Percentiles rank a stretch among this genome's conserved stretches.
Conservation (phyloP, 2,113 vertebrate species). For the Aspidoscelis tigris region DNA sequence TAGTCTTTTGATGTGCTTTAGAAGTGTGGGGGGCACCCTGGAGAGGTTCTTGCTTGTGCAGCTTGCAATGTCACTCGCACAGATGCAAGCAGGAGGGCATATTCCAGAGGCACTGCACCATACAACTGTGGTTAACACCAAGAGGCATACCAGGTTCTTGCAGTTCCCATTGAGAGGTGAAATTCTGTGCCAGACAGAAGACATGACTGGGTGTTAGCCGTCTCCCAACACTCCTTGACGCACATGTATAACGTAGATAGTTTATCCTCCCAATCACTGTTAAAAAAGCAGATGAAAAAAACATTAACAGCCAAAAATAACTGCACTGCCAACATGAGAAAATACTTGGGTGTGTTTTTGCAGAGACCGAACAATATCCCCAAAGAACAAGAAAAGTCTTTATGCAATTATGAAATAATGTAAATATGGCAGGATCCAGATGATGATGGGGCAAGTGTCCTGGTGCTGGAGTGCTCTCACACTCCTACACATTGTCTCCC, state of each 20-base stretch:
- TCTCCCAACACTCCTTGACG: constrained; percentile 55
- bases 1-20: constrained; percentile 78
- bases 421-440: too few relatives aligned
- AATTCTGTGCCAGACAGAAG: constrained; percentile 52
- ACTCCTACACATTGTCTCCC: too few relatives aligned
- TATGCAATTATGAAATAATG: too few relatives aligned
- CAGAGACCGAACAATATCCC: not conserved
- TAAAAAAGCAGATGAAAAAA: constrained; percentile 61
- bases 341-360: not conserved
- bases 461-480: too few relatives aligned
- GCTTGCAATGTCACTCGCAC: constrained; percentile 85
- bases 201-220: constrained; percentile 68
- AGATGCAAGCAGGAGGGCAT: constrained; percentile 83
- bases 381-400: too few relatives aligned
- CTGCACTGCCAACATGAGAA: not conserved
- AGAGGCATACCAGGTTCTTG: constrained; percentile 67
- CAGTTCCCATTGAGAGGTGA: constrained; percentile 51
- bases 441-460: too few relatives aligned
- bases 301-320: constrained; percentile 42
- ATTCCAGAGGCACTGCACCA: constrained; percentile 67
- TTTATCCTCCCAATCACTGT: constrained; percentile 52
- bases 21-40: constrained; percentile 74
- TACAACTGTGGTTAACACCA: constrained; percentile 65
- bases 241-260: constrained; percentile 45
- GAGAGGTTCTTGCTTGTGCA: constrained; percentile 84